These are phyloP conservation scores for Megathymus violae DNA, from an alignment of 1,140 invertebrate species.

Conservation along the genomic window DNA sequence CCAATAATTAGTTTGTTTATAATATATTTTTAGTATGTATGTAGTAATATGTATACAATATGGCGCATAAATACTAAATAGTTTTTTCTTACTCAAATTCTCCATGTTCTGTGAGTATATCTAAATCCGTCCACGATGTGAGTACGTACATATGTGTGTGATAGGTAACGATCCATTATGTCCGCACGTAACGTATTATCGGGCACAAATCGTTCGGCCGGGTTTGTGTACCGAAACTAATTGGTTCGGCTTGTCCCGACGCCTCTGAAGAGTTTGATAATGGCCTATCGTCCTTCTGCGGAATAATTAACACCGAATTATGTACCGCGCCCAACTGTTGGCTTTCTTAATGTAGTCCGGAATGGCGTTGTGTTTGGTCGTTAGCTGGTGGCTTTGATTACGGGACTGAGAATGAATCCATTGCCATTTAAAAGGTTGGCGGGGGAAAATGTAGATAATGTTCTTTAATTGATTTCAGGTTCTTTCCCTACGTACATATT, in stretches of 20 bases:
- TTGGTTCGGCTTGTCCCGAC: constrained; percentile 60
- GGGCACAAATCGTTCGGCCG: constrained; percentile 52
- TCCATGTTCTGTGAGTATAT: too few relatives aligned
- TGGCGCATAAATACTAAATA: too few relatives aligned
- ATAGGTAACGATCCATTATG: too few relatives aligned
- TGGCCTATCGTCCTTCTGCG: constrained; percentile 48
- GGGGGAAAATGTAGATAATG: constrained; percentile 13
- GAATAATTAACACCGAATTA: constrained; percentile 71
- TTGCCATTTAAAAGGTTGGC: constrained; percentile 20
- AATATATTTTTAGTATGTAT: too few relatives aligned
- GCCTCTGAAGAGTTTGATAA: constrained; percentile 52
- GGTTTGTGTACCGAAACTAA: constrained; percentile 63
- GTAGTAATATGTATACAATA: too few relatives aligned
- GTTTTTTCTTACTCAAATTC: too few relatives aligned
- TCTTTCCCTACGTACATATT: too few relatives aligned
- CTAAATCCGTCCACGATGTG: too few relatives aligned
- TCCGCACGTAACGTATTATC: constrained; percentile 15
- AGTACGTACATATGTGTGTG: too few relatives aligned
- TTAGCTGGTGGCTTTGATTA: constrained; percentile 34
- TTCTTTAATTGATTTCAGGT: constrained; percentile 19
- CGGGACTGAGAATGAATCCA: constrained; percentile 5
- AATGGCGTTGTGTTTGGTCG: constrained; percentile 41
- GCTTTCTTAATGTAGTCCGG: constrained; percentile 60
- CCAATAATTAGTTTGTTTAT: too few relatives aligned
- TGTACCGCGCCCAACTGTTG: constrained; percentile 52